Conservation (phyloP, 1,140 invertebrate species). For the Lepidurus apus region DNA sequence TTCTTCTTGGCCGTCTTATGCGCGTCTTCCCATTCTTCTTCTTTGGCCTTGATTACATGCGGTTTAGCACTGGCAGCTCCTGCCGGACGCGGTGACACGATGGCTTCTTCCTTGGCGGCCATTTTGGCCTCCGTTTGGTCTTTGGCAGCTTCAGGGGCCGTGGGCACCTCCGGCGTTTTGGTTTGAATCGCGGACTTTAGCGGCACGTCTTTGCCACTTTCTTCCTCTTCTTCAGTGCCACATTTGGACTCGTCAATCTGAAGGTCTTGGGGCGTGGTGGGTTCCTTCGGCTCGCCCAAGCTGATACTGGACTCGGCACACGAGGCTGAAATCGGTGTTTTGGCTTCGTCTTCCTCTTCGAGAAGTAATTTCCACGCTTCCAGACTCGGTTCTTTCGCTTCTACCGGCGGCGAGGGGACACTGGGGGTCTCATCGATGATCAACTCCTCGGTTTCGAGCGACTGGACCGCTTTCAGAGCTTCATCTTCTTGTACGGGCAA, state of each 20-base stretch:
- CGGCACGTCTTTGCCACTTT: too few species aligned
- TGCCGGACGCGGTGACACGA: too few species aligned
- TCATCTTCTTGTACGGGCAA: constrained; percentile 28
- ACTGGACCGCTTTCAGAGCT: constrained; percentile 31
- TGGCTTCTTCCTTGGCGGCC: background rate
- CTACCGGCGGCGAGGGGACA: constrained; percentile 20
- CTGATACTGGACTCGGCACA: background rate
- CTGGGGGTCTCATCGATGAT: background rate
- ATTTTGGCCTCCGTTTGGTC: too few species aligned
- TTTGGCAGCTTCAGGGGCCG: too few species aligned
- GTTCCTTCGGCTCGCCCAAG: background rate
- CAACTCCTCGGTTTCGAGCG: constrained; percentile 32
- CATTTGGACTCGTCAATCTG: constrained; percentile 12
- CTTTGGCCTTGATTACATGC: background rate
- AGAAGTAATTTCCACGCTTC: background rate
- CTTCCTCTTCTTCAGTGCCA: background rate
- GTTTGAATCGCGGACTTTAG: too few species aligned
- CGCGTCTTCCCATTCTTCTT: background rate
- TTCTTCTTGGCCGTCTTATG: background rate
- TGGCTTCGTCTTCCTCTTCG: constrained; percentile 19
- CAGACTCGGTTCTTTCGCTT: background rate
- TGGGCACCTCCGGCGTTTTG: too few species aligned
- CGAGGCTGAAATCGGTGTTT: background rate
- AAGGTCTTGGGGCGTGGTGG: constrained; percentile 11
- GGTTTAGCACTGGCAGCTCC: too few species aligned